Conservation (phyloP, 1,140 invertebrate genomes). For the Ephestia elutella region DNA sequence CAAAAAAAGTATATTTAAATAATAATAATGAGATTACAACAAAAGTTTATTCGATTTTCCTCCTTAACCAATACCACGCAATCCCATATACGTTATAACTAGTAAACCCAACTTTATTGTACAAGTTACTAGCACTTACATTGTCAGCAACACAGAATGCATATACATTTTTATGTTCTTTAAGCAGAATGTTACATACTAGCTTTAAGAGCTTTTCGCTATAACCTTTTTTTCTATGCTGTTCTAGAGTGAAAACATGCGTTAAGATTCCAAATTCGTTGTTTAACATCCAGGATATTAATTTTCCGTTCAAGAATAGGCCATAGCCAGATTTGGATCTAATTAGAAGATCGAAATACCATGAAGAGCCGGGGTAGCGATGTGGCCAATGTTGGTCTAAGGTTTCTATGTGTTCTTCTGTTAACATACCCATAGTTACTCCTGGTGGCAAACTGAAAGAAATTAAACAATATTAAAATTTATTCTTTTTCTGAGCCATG, state of each 20-base stretch:
- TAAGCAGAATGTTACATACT: constrained; percentile 30
- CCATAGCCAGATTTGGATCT: constrained; percentile 36
- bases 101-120: constrained; percentile 35
- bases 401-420: constrained; percentile 23
- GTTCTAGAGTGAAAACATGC: constrained; percentile 35
- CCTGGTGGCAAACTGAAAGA: constrained; percentile 33
- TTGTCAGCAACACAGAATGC: constrained; percentile 10
- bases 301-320: constrained; percentile 25
- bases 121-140: constrained; percentile 22
- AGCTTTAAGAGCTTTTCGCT: constrained; percentile 33
- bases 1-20: background rate
- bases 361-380: constrained; percentile 25
- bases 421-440: constrained; percentile 23
- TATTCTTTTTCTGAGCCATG: too few species aligned
- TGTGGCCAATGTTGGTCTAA: constrained; percentile 34
- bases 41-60: background rate
- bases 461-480: too few species aligned
- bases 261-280: constrained; percentile 37
- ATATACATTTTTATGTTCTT: constrained; percentile 28
- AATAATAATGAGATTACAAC: background rate
- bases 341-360: constrained; percentile 34
- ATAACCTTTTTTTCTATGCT: constrained; percentile 38
- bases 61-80: constrained; percentile 23
- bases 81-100: constrained; percentile 11
- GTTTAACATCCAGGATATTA: constrained; percentile 36